A percentile compares a stretch with the other conserved stretches of the same genome.
These are phyloP conservation scores for Drosophila elegans DNA, from an alignment of 1,140 invertebrate genomes.

Conservation along the genomic window DNA sequence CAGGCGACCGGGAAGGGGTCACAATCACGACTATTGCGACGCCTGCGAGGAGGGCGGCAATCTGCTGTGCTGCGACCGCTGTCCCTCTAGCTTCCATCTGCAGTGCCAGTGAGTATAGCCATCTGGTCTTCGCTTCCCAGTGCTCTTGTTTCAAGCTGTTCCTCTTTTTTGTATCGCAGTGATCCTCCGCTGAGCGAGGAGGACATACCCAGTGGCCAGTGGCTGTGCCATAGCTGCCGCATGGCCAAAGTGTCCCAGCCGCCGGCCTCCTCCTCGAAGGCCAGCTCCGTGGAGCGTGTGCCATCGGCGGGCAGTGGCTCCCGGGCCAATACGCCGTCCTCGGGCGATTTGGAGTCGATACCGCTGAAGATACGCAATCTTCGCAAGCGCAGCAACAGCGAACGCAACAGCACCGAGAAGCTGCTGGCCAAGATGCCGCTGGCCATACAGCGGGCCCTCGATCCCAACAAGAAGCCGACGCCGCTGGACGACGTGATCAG, in stretches of 20 bases:
- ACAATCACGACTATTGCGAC: constrained; percentile 97
- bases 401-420: constrained; percentile 77
- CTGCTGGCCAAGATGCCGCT: constrained; percentile 69
- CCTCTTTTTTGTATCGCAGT: constrained; percentile 85
- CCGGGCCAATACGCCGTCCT: constrained; percentile 72
- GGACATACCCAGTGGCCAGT: constrained; percentile 95
- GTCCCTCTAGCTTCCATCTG: constrained; percentile 97
- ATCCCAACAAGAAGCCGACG: constrained; percentile 86
- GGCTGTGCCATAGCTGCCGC: constrained; percentile 94
- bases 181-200: constrained; percentile 95
- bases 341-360: constrained; percentile 71
- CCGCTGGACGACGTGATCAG: constrained; percentile 91
- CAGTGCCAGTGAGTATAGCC: constrained; percentile 92
- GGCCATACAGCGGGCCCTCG: constrained; percentile 72
- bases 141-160: no score
- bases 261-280: constrained; percentile 55
- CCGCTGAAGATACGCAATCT: constrained; percentile 80
- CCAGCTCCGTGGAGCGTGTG: constrained; percentile 77
- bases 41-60: constrained; percentile 96
- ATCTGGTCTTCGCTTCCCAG: not conserved
- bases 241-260: constrained; percentile 75
- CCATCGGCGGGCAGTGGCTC: constrained; percentile 62
- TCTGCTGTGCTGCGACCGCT: constrained; percentile 97
- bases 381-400: constrained; percentile 80
- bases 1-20: constrained; percentile 93